Evolutionary conservation across 2,797 vertebrate genomes (phyloP).

Genomic region (Anguilla anguilla): DNA sequence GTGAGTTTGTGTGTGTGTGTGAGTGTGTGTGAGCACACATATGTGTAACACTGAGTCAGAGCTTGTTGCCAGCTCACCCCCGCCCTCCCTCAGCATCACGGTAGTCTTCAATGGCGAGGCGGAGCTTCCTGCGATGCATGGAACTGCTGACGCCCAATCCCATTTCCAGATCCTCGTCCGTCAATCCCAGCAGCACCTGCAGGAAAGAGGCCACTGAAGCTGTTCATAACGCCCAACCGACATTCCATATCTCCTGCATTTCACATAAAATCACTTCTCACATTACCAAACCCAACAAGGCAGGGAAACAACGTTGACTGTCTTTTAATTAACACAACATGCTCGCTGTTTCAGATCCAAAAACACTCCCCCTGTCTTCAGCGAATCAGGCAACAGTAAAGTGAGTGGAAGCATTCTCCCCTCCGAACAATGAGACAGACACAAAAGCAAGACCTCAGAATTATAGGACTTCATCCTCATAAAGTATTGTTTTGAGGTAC

Average conservation of each 20-base stretch:
- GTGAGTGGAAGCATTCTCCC: not conserved
- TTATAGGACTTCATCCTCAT: not conserved
- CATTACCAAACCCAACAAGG: not conserved
- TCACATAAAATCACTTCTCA: not conserved
- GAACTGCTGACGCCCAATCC: slow-evolving; percentile 79
- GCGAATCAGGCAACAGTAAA: not conserved
- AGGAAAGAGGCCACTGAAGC: slow-evolving; percentile 26
- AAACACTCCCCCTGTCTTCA: not conserved
- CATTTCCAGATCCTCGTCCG: slow-evolving; percentile 81
- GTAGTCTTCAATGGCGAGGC: slow-evolving; percentile 86
- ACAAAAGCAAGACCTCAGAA: not conserved
- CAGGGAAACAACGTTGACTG: not conserved
- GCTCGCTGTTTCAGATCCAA: not conserved
- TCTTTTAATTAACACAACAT: not conserved
- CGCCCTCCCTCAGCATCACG: slow-evolving; percentile 78
- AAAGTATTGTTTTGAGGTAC: not conserved
- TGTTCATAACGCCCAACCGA: not conserved
- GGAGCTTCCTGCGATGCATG: slow-evolving; percentile 83
- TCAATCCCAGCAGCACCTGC: slow-evolving; percentile 82
- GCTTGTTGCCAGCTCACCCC: slow-evolving; percentile 64
- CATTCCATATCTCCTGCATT: not conserved
- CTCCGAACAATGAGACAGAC: not conserved
- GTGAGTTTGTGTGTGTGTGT: not conserved
- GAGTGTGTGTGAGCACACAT: slow-evolving; percentile 2
- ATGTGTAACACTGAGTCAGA: not conserved